Evolutionary conservation across 2,888 invertebrate species (phyloP).

Genomic region (Taenaris catops): DNA sequence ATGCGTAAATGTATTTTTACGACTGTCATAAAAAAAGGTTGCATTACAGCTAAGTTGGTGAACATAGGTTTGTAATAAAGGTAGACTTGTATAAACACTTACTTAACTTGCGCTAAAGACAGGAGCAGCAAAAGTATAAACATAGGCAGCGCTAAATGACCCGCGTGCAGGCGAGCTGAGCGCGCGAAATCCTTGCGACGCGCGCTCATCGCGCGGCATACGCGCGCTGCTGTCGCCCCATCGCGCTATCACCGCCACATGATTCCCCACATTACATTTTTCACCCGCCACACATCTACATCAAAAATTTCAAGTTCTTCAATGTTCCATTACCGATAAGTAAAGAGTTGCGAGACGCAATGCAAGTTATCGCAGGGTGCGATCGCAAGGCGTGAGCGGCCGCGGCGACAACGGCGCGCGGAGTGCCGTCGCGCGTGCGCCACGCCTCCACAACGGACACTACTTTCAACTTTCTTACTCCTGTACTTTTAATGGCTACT

Average conservation of each 20-base stretch:
- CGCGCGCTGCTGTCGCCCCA: slow-evolving; percentile 48
- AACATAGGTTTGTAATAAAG: too few species aligned
- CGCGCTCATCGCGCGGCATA: slow-evolving; percentile 66
- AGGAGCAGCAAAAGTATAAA: slow-evolving; percentile 41
- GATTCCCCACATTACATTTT: slow-evolving; percentile 18
- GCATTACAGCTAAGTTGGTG: too few species aligned
- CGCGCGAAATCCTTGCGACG: slow-evolving; percentile 46
- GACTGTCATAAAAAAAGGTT: too few species aligned
- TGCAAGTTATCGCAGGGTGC: slow-evolving; percentile 31
- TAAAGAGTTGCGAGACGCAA: slow-evolving; percentile 15
- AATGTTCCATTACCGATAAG: slow-evolving; percentile 15
- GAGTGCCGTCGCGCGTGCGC: slow-evolving; percentile 76
- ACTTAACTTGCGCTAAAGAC: slow-evolving; percentile 51
- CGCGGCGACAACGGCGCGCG: slow-evolving; percentile 49
- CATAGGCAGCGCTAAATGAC: slow-evolving; percentile 34
- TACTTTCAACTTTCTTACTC: slow-evolving; percentile 28
- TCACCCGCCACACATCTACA: slow-evolving; percentile 12
- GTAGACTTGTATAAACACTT: too few species aligned
- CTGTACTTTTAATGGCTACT: slow-evolving; percentile 24
- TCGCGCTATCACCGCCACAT: slow-evolving; percentile 53
- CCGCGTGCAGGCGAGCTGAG: slow-evolving; percentile 32
- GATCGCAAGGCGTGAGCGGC: slow-evolving; percentile 53
- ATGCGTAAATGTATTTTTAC: too few species aligned
- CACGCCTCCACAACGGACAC: slow-evolving; percentile 29
- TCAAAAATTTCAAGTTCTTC: slow-evolving; percentile 11